Evolutionary conservation across 1,140 invertebrate species (phyloP).

Genomic region (Sipha flava): DNA sequence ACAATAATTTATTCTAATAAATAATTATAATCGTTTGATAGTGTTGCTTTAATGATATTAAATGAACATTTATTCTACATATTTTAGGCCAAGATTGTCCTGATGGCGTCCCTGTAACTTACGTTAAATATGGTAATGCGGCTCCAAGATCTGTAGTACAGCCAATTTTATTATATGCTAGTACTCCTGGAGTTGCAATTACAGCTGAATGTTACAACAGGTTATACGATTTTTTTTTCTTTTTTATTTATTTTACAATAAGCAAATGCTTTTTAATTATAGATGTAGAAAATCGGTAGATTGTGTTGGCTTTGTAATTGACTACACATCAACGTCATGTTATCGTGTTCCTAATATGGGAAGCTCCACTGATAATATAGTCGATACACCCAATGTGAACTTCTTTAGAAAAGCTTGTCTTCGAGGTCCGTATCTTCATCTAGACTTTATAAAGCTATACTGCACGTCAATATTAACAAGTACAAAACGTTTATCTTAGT

Average conservation of each 20-base stretch:
- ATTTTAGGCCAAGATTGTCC: constrained; percentile 34
- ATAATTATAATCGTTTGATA: too few species aligned
- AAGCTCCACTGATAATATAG: constrained; percentile 24
- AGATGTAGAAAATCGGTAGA: constrained; percentile 37
- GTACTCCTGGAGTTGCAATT: constrained; percentile 40
- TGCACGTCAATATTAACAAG: not conserved
- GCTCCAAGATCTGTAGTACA: constrained; percentile 36
- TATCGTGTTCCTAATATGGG: constrained; percentile 35
- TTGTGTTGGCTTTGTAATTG: constrained; percentile 39
- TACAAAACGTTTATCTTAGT: constrained; percentile 31
- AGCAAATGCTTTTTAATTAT: not conserved
- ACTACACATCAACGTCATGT: constrained; percentile 38
- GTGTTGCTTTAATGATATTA: too few species aligned
- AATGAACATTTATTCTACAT: too few species aligned
- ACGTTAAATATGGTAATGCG: constrained; percentile 41
- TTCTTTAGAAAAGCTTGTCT: constrained; percentile 38
- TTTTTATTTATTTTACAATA: not conserved
- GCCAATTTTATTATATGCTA: constrained; percentile 40
- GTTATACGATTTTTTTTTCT: constrained; percentile 31
- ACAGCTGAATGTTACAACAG: constrained; percentile 44
- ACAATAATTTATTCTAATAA: too few species aligned
- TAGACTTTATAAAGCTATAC: not conserved
- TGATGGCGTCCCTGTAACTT: constrained; percentile 36
- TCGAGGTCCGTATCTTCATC: constrained; percentile 28
- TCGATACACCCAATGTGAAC: constrained; percentile 31